A percentile compares a stretch with the other conserved stretches of the same genome.
These are phyloP conservation scores for Pandemis corylana DNA, from an alignment of 2,888 invertebrate genomes.

Conservation along the genomic window DNA sequence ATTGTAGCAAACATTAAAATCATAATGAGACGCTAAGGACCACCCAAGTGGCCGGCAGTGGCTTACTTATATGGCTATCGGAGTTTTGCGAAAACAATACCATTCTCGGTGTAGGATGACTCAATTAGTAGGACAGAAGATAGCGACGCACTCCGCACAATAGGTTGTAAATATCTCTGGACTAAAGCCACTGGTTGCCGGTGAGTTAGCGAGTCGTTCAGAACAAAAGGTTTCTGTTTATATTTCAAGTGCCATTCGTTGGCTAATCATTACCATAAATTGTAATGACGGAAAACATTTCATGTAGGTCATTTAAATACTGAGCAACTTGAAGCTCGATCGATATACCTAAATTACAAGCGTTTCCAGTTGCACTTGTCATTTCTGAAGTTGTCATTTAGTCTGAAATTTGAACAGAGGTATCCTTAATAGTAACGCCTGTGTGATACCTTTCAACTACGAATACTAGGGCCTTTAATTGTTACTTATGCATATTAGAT, in stretches of 20 bases:
- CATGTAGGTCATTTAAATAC: constrained; percentile 3
- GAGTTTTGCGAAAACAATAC: constrained; percentile 80
- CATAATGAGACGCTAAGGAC: constrained; percentile 53
- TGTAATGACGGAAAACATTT: not conserved
- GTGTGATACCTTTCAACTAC: not conserved
- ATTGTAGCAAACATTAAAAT: constrained; percentile 45
- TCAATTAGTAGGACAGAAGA: constrained; percentile 78
- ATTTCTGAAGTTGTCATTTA: not conserved
- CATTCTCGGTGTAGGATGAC: constrained; percentile 74
- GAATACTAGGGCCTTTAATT: not conserved
- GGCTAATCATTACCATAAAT: constrained; percentile 10
- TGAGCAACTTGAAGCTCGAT: not conserved
- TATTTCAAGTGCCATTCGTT: constrained; percentile 29
- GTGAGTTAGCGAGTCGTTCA: constrained; percentile 10
- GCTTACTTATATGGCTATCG: constrained; percentile 63
- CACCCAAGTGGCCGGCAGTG: constrained; percentile 70
- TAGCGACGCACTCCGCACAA: constrained; percentile 66
- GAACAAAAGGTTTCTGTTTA: constrained; percentile 36
- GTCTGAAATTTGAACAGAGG: not conserved
- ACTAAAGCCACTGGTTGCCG: constrained; percentile 46
- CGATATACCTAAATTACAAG: not conserved
- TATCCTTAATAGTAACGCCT: not conserved
- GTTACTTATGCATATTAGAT: not conserved
- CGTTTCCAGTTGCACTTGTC: not conserved
- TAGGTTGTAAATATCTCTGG: constrained; percentile 69